Evolutionary conservation across 1,140 invertebrate species (phyloP).

Genomic region (Anoplolepis gracilipes): DNA sequence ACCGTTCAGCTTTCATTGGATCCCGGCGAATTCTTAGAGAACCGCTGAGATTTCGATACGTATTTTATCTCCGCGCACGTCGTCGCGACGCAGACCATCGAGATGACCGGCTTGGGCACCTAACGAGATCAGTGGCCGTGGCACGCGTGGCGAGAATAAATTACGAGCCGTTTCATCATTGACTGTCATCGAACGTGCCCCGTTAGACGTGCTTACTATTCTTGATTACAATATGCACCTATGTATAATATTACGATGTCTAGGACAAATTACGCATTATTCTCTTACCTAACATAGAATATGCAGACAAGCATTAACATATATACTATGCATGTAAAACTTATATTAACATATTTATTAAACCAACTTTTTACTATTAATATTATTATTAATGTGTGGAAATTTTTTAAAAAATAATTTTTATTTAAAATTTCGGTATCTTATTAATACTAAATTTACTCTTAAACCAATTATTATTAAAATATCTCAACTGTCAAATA

Average conservation of each 20-base stretch:
- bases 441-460: neutral
- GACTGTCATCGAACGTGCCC: slow-evolving; percentile 58
- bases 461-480: neutral
- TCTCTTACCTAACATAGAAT: neutral
- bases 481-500: neutral
- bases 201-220: slow-evolving; percentile 54
- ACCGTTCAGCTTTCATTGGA: slow-evolving; percentile 39
- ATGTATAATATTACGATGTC: neutral
- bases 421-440: neutral
- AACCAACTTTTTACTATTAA: neutral
- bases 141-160: slow-evolving; percentile 69
- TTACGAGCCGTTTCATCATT: slow-evolving; percentile 67
- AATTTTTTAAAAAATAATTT: neutral
- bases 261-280: neutral
- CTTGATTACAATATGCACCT: neutral
- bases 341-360: neutral
- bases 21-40: slow-evolving; percentile 54
- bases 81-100: slow-evolving; percentile 58
- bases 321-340: neutral
- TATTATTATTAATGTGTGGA: neutral
- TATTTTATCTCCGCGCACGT: slow-evolving; percentile 63
- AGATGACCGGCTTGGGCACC: slow-evolving; percentile 60
- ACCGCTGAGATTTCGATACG: slow-evolving; percentile 47
- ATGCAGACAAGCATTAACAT: neutral
- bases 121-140: slow-evolving; percentile 67